phyloP scores from a whole-genome alignment of 2,888 invertebrate species.

The Linnaemya vulpina region DNA sequence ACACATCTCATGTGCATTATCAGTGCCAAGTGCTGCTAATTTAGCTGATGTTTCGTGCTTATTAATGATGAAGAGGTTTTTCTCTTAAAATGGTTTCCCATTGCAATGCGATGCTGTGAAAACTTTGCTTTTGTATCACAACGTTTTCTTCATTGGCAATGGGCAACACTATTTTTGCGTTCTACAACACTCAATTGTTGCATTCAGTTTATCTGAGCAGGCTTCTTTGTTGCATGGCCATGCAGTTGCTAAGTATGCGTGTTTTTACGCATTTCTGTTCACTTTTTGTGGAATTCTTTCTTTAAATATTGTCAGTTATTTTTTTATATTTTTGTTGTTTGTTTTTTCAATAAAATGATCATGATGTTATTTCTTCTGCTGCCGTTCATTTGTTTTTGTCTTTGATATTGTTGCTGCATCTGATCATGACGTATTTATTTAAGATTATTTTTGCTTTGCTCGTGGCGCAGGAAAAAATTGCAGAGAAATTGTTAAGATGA shows the following conservation, averaged over 20 bases:
- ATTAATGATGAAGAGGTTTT: not conserved
- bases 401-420: slow-evolving; percentile 39
- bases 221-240: slow-evolving; percentile 33
- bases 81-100: not conserved
- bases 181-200: slow-evolving; percentile 34
- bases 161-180: slow-evolving; percentile 20
- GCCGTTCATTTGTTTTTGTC: slow-evolving; percentile 40
- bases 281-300: slow-evolving; percentile 45
- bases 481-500: slow-evolving; percentile 43
- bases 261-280: slow-evolving; percentile 73
- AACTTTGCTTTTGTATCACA: too few species aligned
- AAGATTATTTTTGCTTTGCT: slow-evolving; percentile 36
- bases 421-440: slow-evolving; percentile 74
- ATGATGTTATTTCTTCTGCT: slow-evolving; percentile 67
- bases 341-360: slow-evolving; percentile 40
- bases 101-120: too few species aligned
- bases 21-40: slow-evolving; percentile 28
- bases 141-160: not conserved
- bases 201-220: slow-evolving; percentile 34
- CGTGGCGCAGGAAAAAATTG: slow-evolving; percentile 43
- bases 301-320: slow-evolving; percentile 34
- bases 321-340: too few species aligned
- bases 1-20: slow-evolving; percentile 27
- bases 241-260: slow-evolving; percentile 62
- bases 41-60: slow-evolving; percentile 17